phyloP scores from a whole-genome alignment of 2,113 vertebrate genomes.

The Origma solitaria region DNA sequence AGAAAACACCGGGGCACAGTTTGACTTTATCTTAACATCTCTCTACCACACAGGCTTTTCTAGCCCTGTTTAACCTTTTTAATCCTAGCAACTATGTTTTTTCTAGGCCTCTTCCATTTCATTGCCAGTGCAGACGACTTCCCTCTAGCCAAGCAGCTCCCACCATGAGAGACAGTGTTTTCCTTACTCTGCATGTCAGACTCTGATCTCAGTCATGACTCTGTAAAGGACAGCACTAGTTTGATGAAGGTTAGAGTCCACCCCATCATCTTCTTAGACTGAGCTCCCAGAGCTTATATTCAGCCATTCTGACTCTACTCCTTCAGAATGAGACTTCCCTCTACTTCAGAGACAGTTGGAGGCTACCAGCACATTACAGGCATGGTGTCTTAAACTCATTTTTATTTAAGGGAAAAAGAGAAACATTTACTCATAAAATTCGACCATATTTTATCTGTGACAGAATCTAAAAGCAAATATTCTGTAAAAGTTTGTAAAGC shows the following conservation, averaged over 20 bases:
- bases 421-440: not conserved
- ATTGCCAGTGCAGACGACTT: not conserved
- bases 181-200: not conserved
- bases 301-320: not conserved
- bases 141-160: not conserved
- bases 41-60: not conserved
- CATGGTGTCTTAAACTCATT: not conserved
- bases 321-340: not conserved
- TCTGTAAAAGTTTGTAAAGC: not conserved
- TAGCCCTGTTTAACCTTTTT: not conserved
- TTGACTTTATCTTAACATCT: not conserved
- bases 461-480: not conserved
- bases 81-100: not conserved
- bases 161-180: accelerated
- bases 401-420: not conserved
- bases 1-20: not conserved
- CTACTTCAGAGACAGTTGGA: not conserved
- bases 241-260: not conserved
- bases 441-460: not conserved
- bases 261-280: not conserved
- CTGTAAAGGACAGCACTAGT: not conserved
- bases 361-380: not conserved
- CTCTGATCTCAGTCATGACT: not conserved
- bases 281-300: not conserved
- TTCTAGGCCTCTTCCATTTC: not conserved